These are phyloP conservation scores for Apogon hyalosoma DNA, from an alignment of 2,797 vertebrate species.

Conservation along the genomic window DNA sequence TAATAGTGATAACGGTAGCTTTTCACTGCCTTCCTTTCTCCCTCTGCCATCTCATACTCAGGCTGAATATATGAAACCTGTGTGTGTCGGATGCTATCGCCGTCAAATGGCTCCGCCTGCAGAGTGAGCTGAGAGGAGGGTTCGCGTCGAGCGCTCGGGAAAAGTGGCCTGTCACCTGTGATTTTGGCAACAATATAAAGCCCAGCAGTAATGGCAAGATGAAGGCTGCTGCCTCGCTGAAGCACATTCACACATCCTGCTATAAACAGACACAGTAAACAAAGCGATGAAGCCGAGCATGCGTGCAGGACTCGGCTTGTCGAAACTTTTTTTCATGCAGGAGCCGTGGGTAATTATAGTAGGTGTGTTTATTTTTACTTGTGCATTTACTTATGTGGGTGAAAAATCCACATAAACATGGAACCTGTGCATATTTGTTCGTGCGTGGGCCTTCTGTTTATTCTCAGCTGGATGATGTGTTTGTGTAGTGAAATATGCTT, in stretches of 20 bases:
- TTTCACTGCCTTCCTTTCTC: constrained; percentile 67
- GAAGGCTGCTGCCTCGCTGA: constrained; percentile 59
- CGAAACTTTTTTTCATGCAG: constrained; percentile 31
- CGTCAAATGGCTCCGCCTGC: constrained; percentile 85
- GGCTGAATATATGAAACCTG: constrained; percentile 84
- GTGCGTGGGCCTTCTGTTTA: constrained; percentile 35
- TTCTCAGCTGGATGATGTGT: constrained; percentile 34
- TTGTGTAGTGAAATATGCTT: constrained; percentile 56
- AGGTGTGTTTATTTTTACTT: constrained; percentile 44
- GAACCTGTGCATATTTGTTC: constrained; percentile 18
- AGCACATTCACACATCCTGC: constrained; percentile 43
- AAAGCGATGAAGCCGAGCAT: constrained; percentile 73
- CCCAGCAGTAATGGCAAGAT: constrained; percentile 81
- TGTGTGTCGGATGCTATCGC: constrained; percentile 84
- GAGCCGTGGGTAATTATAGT: constrained; percentile 54
- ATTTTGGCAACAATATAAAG: constrained; percentile 84
- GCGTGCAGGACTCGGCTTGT: constrained; percentile 59
- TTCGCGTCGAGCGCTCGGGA: constrained; percentile 76
- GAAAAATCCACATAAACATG: constrained; percentile 25
- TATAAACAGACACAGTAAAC: constrained; percentile 56
- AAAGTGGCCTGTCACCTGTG: constrained; percentile 89
- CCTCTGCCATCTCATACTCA: constrained; percentile 68
- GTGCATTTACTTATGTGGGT: constrained; percentile 27
- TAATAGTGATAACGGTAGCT: constrained; percentile 81
- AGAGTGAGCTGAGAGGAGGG: constrained; percentile 61